Evolutionary conservation across 2,797 vertebrate genomes (phyloP).

Genomic region (Natrix natrix): DNA sequence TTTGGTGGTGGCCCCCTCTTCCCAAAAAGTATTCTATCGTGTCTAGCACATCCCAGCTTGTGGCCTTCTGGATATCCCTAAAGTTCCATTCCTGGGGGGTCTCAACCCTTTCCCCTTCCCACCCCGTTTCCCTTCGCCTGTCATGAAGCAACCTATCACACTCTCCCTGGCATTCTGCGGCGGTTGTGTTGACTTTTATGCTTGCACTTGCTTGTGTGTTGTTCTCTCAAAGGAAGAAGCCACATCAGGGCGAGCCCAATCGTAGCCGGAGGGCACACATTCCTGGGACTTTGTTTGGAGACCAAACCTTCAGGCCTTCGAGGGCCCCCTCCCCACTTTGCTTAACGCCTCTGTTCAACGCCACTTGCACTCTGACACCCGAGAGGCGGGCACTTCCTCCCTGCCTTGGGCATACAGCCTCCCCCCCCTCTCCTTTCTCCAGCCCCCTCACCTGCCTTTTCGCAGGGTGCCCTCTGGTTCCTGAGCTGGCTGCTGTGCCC

Average conservation of each 20-base stretch:
- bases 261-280: not conserved
- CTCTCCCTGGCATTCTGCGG: not conserved
- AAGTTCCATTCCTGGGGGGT: not conserved
- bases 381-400: conserved; percentile 46
- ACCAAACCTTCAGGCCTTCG: not conserved
- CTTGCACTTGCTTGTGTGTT: not conserved
- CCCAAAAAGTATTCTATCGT: not conserved
- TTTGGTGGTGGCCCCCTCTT: not conserved
- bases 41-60: not conserved
- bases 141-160: fast-evolving
- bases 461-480: conserved; percentile 51
- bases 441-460: conserved; percentile 63
- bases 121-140: not conserved
- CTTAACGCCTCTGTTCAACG: conserved; percentile 23
- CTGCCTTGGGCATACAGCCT: conserved; percentile 57
- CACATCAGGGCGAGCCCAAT: too few species aligned
- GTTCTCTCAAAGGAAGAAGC: not conserved
- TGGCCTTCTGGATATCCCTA: not conserved
- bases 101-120: not conserved
- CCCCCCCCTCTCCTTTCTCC: conserved; percentile 48
- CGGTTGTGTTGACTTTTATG: not conserved
- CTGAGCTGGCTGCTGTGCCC: conserved; percentile 50
- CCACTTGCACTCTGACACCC: conserved; percentile 43
- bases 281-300: not conserved
- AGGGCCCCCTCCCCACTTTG: too few species aligned